These are phyloP conservation scores for Tenodera sinensis DNA, from an alignment of 2,888 invertebrate genomes.

Conservation along the genomic window DNA sequence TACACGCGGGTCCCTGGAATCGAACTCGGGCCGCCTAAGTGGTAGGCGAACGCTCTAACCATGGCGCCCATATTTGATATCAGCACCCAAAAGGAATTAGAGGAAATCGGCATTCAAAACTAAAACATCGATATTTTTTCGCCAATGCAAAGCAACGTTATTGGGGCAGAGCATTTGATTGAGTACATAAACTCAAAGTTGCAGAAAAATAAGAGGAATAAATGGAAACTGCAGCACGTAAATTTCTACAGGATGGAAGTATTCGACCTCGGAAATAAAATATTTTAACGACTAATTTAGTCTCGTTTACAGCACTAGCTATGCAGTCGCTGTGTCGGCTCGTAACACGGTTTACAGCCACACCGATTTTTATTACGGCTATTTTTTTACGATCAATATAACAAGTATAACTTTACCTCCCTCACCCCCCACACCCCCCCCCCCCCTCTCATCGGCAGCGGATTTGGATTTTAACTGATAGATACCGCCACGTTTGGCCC, in stretches of 20 bases:
- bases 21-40: too few species aligned
- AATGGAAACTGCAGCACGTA: background rate
- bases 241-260: background rate
- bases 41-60: too few species aligned
- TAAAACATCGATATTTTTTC: too few species aligned
- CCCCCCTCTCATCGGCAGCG: background rate
- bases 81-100: too few species aligned
- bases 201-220: background rate
- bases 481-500: background rate
- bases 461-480: background rate
- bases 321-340: background rate
- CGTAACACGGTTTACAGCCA: background rate
- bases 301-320: background rate
- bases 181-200: background rate
- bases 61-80: too few species aligned
- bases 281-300: background rate
- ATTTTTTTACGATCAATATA: conserved; percentile 14
- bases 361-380: conserved; percentile 4
- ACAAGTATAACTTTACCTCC: conserved; percentile 1
- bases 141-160: too few species aligned
- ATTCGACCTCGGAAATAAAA: background rate
- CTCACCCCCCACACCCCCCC: too few species aligned
- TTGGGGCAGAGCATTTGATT: too few species aligned
- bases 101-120: too few species aligned
- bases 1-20: too few species aligned